Evolutionary conservation across 2,797 vertebrate genomes (phyloP).

Genomic region (Garrulus glandarius): DNA sequence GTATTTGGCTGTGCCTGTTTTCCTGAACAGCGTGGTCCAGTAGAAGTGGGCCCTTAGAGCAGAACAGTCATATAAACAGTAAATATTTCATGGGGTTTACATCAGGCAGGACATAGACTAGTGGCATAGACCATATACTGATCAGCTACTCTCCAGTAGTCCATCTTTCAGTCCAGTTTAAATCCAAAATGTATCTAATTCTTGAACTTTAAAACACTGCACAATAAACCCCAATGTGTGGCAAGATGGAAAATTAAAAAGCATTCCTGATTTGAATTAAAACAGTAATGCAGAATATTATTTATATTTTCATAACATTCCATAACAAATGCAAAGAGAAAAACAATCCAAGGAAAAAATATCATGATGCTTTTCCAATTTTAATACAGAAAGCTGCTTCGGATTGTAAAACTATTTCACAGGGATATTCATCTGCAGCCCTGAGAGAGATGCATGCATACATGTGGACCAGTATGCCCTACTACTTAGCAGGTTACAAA

Average conservation of each 20-base stretch:
- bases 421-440: background rate
- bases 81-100: background rate
- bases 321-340: background rate
- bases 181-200: background rate
- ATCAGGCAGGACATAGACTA: background rate
- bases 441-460: rapidly evolving
- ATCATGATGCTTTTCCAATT: background rate
- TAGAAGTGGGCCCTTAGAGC: background rate
- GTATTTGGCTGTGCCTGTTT: background rate
- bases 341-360: background rate
- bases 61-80: background rate
- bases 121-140: background rate
- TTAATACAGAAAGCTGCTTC: background rate
- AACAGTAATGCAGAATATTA: background rate
- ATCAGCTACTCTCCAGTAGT: background rate
- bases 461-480: background rate
- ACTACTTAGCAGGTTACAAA: background rate
- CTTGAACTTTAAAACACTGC: background rate
- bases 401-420: background rate
- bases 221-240: background rate
- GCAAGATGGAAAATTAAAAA: background rate
- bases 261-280: background rate
- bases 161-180: background rate
- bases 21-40: background rate
- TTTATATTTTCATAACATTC: background rate